These are phyloP conservation scores for Norana najaformis DNA, from an alignment of 2,888 invertebrate genomes.

Conservation along the genomic window DNA sequence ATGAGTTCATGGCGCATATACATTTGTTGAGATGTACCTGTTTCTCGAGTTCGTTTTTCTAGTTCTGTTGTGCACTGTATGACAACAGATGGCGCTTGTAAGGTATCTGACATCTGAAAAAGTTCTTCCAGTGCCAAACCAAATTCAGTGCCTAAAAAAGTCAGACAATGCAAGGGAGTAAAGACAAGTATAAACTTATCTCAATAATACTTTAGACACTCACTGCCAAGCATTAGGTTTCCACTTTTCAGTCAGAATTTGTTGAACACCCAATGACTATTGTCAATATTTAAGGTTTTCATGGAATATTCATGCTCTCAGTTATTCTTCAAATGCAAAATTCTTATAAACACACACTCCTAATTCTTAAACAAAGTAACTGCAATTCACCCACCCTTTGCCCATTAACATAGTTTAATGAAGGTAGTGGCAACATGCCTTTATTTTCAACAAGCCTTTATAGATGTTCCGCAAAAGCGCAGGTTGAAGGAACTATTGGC, in stretches of 20 bases:
- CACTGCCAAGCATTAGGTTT: no score
- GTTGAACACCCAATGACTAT: no score
- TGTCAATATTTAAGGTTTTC: no score
- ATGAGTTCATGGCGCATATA: neutral
- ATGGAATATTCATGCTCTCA: no score
- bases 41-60: constrained; percentile 67
- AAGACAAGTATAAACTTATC: neutral
- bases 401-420: no score
- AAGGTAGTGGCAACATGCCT: no score
- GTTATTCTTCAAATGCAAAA: neutral
- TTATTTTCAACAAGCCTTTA: no score
- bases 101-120: constrained; percentile 53
- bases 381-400: no score
- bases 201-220: neutral
- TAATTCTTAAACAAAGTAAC: no score
- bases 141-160: constrained; percentile 15
- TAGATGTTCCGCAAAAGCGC: no score
- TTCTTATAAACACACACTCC: neutral
- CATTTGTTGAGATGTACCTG: constrained; percentile 45
- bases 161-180: neutral
- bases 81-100: constrained; percentile 68
- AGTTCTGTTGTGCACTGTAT: constrained; percentile 70
- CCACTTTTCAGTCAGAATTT: no score
- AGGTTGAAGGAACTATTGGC: no score
- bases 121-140: constrained; percentile 16